Percentiles rank a stretch among this genome's conserved stretches.
phyloP scores from a whole-genome alignment of 2,888 invertebrate genomes.

The Cryptus viduatorius region DNA sequence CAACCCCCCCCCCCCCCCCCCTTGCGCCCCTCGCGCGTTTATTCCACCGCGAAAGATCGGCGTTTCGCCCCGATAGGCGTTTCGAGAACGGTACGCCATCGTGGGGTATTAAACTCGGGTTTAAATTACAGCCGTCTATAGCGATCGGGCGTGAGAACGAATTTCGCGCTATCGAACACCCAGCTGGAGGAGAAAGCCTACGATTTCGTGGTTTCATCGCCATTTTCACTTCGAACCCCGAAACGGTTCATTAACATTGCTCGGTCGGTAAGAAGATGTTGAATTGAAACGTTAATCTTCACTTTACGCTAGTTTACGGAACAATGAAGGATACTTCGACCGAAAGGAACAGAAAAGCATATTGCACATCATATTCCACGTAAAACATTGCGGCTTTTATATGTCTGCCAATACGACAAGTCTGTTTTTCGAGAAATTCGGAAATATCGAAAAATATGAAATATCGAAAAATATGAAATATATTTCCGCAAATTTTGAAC shows the following conservation, averaged over 20 bases:
- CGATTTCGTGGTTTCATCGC: constrained; percentile 14
- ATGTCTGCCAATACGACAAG: no score
- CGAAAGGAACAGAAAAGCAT: no score
- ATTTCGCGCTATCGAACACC: constrained; percentile 28
- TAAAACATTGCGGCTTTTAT: no score
- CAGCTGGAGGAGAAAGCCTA: not conserved
- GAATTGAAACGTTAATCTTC: not conserved
- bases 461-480: no score
- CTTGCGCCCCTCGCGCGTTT: not conserved
- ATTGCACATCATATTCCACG: no score
- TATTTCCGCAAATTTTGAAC: no score
- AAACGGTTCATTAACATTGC: not conserved
- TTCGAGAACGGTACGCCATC: constrained; percentile 10
- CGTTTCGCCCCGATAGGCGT: constrained; percentile 39
- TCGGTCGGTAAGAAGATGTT: not conserved
- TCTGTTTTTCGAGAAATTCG: no score
- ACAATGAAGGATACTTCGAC: not conserved
- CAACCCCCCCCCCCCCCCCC: not conserved
- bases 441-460: no score
- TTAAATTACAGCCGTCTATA: constrained; percentile 47
- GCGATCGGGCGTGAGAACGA: constrained; percentile 1
- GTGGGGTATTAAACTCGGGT: constrained; percentile 48
- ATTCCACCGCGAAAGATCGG: constrained; percentile 34
- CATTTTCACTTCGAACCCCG: not conserved
- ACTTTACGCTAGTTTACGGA: not conserved